phyloP scores from a whole-genome alignment of 2,797 vertebrate genomes.

The Xiphophorus birchmanni region DNA sequence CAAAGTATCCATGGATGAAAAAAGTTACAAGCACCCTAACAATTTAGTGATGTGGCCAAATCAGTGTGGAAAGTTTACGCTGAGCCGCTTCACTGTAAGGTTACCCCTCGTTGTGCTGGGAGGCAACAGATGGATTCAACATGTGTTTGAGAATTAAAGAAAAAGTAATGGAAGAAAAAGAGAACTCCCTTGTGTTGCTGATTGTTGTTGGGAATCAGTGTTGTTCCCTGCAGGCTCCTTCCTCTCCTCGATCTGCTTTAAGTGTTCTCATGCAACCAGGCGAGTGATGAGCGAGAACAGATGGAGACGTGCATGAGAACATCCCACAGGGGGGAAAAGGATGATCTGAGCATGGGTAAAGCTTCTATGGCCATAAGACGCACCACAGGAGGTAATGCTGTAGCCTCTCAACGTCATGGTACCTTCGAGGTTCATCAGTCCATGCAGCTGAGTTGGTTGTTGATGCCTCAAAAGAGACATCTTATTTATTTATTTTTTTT shows the following conservation, averaged over 20 bases:
- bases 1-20: slow-evolving; percentile 5
- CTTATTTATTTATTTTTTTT: too few relatives aligned
- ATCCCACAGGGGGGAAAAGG: slow-evolving; percentile 10
- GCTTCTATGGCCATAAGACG: not conserved
- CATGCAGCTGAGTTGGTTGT: not conserved
- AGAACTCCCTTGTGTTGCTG: slow-evolving; percentile 17
- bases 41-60: slow-evolving; percentile 4
- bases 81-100: slow-evolving; percentile 7
- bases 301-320: slow-evolving; percentile 35
- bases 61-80: slow-evolving; percentile 11
- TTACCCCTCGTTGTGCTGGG: not conserved
- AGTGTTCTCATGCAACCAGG: slow-evolving; percentile 29
- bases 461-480: not conserved
- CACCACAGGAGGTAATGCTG: slow-evolving; percentile 5
- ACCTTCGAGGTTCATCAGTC: slow-evolving; percentile 35
- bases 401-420: slow-evolving; percentile 3
- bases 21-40: not conserved
- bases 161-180: not conserved
- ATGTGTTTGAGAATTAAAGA: slow-evolving; percentile 17
- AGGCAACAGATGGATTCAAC: slow-evolving; percentile 37
- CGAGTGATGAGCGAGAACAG: slow-evolving; percentile 45
- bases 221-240: slow-evolving; percentile 18
- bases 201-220: slow-evolving; percentile 16
- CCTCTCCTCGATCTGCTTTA: slow-evolving; percentile 10
- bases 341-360: slow-evolving; percentile 8